Base-by-base conservation (phyloP, 2,797 vertebrate genomes). In the Xenopus petersii region DNA sequence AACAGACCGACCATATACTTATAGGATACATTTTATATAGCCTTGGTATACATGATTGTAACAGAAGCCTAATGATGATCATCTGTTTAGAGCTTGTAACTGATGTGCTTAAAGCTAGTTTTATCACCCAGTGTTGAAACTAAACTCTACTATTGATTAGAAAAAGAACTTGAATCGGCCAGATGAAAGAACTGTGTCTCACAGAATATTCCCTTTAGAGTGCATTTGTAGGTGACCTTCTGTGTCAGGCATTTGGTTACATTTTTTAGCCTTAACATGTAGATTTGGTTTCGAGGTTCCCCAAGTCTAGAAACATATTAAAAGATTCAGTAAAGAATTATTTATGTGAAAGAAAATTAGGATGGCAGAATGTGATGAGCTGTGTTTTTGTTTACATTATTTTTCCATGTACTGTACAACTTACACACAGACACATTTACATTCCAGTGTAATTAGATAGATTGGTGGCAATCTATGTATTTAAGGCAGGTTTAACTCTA, bases 1-100 rank as follows among this genome's bases (percentile, higher is more conserved):
- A 88, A 81, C 84, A 87, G 84, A 86, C 88, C 87, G 88, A 79
- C 86, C 81, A 67, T 79, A 81, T 85, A 84, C 88, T 92, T 91
- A 90, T 87, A 91, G 88, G 87, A 89, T 87, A 84, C 88, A 89
- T 90, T 79, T 92, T 91, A 87, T 89, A 79, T 81, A 82, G 85
- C 81, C 82, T 47, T 73, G 67, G 73, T 80, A 36, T 67, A 74
- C 78, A 83, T 80, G 84, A 77, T 81, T 81, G 78, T 15, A 59
- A 58, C 83, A 83, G 21, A 83, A 74, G 79, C 82, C 87, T 92
- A 92, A 93, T 89, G 86, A 84, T 73, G 71, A 88, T 90, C 88
- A 88, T 91, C 87, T 93, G 90, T 86, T 88, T 86, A 83, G 85
- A 85, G 83, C 80, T 85, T 89, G 81, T 88, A 86, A 84, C 81